Evolutionary conservation across 2,888 invertebrate species (phyloP).

Genomic region (Vandiemenella viatica): DNA sequence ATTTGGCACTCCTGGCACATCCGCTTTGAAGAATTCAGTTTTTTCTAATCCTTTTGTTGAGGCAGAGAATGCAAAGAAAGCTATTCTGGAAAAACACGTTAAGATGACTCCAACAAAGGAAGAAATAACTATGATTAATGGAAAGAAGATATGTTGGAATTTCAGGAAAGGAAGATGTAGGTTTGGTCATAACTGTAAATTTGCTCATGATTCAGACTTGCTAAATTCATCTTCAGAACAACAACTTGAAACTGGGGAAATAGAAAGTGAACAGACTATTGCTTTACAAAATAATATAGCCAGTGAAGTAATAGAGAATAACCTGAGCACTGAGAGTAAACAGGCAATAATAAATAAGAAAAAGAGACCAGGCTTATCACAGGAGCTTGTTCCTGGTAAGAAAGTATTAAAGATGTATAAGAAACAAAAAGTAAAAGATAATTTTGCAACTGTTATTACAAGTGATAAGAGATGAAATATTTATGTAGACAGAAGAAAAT

Average conservation of each 20-base stretch:
- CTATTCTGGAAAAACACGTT: conserved; percentile 78
- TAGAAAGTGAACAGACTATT: conserved; percentile 20
- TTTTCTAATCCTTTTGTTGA: conserved; percentile 76
- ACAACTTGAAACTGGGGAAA: conserved; percentile 5
- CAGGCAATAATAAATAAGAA: conserved; percentile 36
- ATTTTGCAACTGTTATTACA: no score
- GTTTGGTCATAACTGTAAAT: conserved; percentile 84
- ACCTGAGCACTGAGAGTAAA: conserved; percentile 36
- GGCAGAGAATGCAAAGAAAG: conserved; percentile 73
- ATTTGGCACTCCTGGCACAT: conserved; percentile 33
- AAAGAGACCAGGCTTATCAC: conserved; percentile 63
- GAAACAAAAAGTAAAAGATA: conserved; percentile 39
- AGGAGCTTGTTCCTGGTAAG: conserved; percentile 65
- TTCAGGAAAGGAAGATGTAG: conserved; percentile 79
- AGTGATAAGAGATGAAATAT: no score
- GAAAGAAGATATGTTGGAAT: conserved; percentile 85
- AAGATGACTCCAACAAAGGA: conserved; percentile 69
- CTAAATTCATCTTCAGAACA: conserved; percentile 35
- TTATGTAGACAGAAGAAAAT: no score
- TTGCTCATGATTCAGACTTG: conserved; percentile 78
- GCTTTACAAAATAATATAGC: conserved; percentile 11
- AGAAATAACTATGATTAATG: conserved; percentile 65
- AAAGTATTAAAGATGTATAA: conserved; percentile 68
- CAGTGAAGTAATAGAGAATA: conserved; percentile 28
- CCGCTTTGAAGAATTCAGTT: conserved; percentile 49